Base-by-base conservation (phyloP, 2,888 invertebrate species). In the Apantesis nais region DNA sequence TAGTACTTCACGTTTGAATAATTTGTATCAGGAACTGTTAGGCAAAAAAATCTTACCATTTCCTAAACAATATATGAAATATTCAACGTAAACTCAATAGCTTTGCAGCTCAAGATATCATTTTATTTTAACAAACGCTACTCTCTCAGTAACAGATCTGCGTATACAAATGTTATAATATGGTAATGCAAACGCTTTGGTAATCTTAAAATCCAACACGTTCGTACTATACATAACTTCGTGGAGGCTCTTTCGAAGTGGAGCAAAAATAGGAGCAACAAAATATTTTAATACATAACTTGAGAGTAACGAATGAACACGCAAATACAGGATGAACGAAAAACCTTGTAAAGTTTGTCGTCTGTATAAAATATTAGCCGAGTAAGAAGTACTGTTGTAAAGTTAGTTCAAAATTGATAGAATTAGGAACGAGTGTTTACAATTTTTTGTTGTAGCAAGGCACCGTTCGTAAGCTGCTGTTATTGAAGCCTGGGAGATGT, bases 401-500 rank as follows among this genome's bases (percentile, higher is more conserved):
- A 73, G 73, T 77, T 74, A 69, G 83, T 81, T 73, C 71, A 72
- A 75, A 83, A 77, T 66, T 77, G 72, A 70, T 66, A 25, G 72
- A 74, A 81, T 81, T 83, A 79, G 83, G 71, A 68, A 63, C 44
- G 63, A 44, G 63, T 63, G 48, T 48, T 67, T 58, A 62, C 62
- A 66, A 75, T 81, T 78, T 67, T 83, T 83, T 77, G 78, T 81
- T 77, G 75, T 76, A 76, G 77, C 78, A 74, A 75, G 80, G 78
- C 84, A 84, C 84, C 85, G 84, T 89, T 90, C 86, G 85, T 89
- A 89, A 89, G 83, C 78, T 80, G 74, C 77, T 82, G 84, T 85
- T 89, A 88, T 88, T 86, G 86, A 81, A 81, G 81, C 78, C 78
- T 78, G 74, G 79, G 78, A 83, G 78, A 81, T 80, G 75, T 78